Evolutionary conservation across 2,888 invertebrate species (phyloP).

Genomic region (Aphrophora alni): DNA sequence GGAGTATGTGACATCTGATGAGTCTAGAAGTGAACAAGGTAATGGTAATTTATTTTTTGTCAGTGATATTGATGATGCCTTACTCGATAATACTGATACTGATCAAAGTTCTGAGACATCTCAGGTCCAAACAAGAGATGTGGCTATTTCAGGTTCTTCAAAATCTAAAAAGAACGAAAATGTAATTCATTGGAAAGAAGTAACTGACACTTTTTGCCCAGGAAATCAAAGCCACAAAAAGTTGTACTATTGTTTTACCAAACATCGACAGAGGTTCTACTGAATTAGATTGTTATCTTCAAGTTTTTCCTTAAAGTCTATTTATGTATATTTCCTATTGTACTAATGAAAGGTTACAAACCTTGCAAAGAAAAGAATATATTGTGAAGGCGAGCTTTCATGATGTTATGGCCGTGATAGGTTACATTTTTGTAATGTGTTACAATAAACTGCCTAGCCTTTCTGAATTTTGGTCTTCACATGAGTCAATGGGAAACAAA

Average conservation of each 20-base stretch:
- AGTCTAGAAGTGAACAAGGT: too few relatives aligned
- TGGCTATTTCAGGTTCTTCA: too few relatives aligned
- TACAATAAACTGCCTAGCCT: constrained; percentile 41
- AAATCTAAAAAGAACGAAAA: too few relatives aligned
- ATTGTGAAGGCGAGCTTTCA: neutral
- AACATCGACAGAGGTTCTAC: neutral
- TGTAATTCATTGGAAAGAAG: too few relatives aligned
- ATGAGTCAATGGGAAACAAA: constrained; percentile 43
- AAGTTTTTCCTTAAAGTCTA: neutral
- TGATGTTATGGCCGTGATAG: constrained; percentile 30
- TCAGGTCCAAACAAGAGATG: too few relatives aligned
- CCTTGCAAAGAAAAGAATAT: neutral
- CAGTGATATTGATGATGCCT: too few relatives aligned
- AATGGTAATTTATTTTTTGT: too few relatives aligned
- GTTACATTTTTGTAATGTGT: constrained; percentile 39
- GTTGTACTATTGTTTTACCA: neutral
- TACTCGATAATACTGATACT: too few relatives aligned
- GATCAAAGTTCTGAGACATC: too few relatives aligned
- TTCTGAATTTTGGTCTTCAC: constrained; percentile 42
- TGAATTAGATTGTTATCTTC: neutral
- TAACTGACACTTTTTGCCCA: neutral
- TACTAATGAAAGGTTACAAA: neutral
- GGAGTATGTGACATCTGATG: too few relatives aligned
- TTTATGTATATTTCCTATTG: neutral
- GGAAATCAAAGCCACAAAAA: constrained; percentile 1